Base-by-base conservation (phyloP, 1,140 invertebrate genomes). In the Hylyphantes graminicola region DNA sequence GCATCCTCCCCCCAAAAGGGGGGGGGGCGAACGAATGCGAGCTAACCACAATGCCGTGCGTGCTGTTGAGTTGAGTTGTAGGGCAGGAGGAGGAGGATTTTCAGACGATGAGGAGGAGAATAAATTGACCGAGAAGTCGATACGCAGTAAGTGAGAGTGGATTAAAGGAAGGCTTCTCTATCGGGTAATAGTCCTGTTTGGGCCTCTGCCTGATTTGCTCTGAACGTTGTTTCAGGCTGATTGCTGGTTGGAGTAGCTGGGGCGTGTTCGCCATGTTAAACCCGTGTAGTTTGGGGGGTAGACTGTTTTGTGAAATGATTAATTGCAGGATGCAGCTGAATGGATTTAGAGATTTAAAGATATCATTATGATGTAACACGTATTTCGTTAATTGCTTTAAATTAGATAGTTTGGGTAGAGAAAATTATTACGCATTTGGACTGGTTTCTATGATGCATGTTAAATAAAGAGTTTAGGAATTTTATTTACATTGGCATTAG, bases 51-150 rank as follows among this genome's bases (percentile, higher is more conserved):
- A 79, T 68, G 51, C 53, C 8, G 19, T 78, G 75, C 75, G 63
- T 67, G 61, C 51, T 63, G 17, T n/a, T 48, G 48, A 55, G 63
- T 50, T 67, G 15, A 61, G 64, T 48, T 77, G 12, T 63, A 78
- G 76, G 63, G 57, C 64, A 55, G 77, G 51, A 15, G 48, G 51
- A 15, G 48, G 48, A 77, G 74, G 59, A 50, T 64, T 61, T n/a
- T 63, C n/a, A 15, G n/a, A 13, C 17, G 21, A 17, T 51, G n/a
- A 57, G 35, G 13, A 73, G 65, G 68, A 64, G 74, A 76, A 81
- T 81, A 81, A 81, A 81, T 81, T 81, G 78, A 81, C 77, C 63
- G 78, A 73, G 55, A 72, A 72, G 78, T 70, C 67, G 67, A 70
- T 70, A 70, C 54, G 17, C 67, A 70, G 48, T 70, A 1, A 73